Evolutionary conservation across 35 echinoderm and acorn worm genomes (phyloP), one percentile per base, ranked within the genome.

Genomic region (Heliocidaris tuberculata): DNA sequence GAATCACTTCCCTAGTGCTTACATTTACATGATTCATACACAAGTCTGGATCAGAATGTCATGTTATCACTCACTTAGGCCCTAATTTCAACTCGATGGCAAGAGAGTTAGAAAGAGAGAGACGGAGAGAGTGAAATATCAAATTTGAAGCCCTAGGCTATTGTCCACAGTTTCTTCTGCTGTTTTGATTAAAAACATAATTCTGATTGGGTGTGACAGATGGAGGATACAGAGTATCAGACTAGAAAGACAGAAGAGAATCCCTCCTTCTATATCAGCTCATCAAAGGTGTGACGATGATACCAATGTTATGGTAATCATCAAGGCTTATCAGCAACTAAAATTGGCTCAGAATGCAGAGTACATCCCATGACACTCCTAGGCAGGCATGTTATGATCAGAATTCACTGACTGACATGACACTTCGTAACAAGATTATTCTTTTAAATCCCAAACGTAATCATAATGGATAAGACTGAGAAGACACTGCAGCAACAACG

Each of bases 141-240:
- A 89, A 89, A 48, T 47, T 32, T 32, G 87, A 89, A 48, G 87
- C 87, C 87, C 87, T 13, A 24, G 87, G 87, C 87, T 89, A 89
- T 89, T 47, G 87, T 89, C 87, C 87, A 89, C 87, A 47, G 87
- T 89, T 89, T 89, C 87, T 47, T 89, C 87, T 89, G 87, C 87
- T 89, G 87, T 89, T 89, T 89, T 89, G 87, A 89, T 89, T 89
- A 89, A 89, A 89, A 89, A 89, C 87, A 89, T 89, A 89, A 89
- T 48, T 89, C 87, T 89, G 87, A 89, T 89, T 89, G 31, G 87
- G 87, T 89, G 31, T 89, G 87, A 89, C 87, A 47, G 87, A 89
- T 89, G 87, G 87, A 89, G 65, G 65, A 19, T 78, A n/a, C 65
- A 27, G 65, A 27, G 21, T 2, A 78, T 78, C 65, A 78, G 21